Percentiles rank a stretch among this genome's conserved stretches.
phyloP scores from a whole-genome alignment of 2,797 vertebrate species.

The Scyliorhinus canicula region DNA sequence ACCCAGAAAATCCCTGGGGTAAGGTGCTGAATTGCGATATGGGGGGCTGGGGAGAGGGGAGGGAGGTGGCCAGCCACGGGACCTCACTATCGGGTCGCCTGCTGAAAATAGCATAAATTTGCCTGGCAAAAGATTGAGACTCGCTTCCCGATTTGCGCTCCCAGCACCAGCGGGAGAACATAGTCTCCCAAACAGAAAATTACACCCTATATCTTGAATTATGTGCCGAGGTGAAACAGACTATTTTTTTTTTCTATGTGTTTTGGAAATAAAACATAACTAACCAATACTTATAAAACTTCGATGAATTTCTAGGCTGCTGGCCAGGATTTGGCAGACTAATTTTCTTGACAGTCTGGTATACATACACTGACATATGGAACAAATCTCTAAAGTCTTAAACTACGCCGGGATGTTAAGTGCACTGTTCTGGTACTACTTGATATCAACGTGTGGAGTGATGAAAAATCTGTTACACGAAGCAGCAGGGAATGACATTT shows the following conservation, averaged over 20 bases:
- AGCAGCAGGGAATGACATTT: slow-evolving; percentile 16
- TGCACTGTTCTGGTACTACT: slow-evolving; percentile 23
- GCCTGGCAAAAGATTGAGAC: too few relatives aligned
- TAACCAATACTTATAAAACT: not conserved
- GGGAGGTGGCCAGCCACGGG: too few relatives aligned
- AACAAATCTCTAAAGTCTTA: slow-evolving; percentile 19
- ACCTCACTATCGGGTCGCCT: too few relatives aligned
- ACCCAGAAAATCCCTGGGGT: too few relatives aligned
- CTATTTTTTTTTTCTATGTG: not conserved
- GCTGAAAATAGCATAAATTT: too few relatives aligned
- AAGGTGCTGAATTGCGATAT: too few relatives aligned
- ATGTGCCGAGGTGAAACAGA: not conserved
- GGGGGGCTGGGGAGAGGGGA: too few relatives aligned
- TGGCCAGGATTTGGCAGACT: slow-evolving; percentile 24
- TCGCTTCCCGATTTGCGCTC: too few relatives aligned
- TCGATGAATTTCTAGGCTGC: slow-evolving; percentile 26
- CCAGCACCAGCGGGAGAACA: too few relatives aligned
- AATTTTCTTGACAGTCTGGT: slow-evolving; percentile 35
- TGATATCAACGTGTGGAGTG: slow-evolving; percentile 5
- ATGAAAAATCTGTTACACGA: slow-evolving; percentile 29
- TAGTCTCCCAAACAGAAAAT: too few relatives aligned
- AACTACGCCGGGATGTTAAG: slow-evolving; percentile 23
- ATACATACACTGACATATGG: slow-evolving; percentile 34
- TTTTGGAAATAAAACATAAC: not conserved
- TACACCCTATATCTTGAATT: slow-evolving; percentile 15